These are phyloP conservation scores for Oligia fasciuncula DNA, from an alignment of 2,888 invertebrate genomes.

Conservation along the genomic window DNA sequence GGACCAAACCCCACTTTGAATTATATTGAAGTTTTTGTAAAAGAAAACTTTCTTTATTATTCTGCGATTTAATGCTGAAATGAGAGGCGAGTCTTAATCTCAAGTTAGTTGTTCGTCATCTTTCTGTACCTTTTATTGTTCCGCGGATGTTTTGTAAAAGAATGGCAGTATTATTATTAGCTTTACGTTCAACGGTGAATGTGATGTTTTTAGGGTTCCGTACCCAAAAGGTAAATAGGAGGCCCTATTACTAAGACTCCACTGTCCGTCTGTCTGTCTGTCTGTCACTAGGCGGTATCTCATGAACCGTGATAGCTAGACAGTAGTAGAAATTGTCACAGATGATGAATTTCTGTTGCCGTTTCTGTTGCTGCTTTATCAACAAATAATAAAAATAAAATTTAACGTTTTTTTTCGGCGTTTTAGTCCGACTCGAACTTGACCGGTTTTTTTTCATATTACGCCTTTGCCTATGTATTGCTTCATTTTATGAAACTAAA, in stretches of 20 bases:
- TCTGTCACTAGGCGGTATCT: too few species aligned
- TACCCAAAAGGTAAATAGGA: too few species aligned
- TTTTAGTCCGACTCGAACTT: too few species aligned
- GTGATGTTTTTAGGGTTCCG: not conserved
- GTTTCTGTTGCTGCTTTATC: too few species aligned
- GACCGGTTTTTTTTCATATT: too few species aligned
- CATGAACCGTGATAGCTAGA: too few species aligned
- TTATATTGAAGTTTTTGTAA: slow-evolving; percentile 82
- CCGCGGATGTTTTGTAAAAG: slow-evolving; percentile 25
- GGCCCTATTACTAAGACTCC: too few species aligned
- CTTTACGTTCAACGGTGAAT: slow-evolving; percentile 20
- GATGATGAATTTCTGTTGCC: too few species aligned
- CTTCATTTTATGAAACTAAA: slow-evolving; percentile 11
- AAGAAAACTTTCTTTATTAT: slow-evolving; percentile 82
- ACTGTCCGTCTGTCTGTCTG: too few species aligned
- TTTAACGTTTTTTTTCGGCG: too few species aligned
- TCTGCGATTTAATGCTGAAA: slow-evolving; percentile 74
- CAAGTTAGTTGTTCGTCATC: slow-evolving; percentile 61
- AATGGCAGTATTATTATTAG: slow-evolving; percentile 21
- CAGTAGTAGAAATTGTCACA: too few species aligned
- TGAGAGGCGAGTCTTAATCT: slow-evolving; percentile 64
- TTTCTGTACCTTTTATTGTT: slow-evolving; percentile 62
- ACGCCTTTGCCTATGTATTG: not conserved
- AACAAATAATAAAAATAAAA: too few species aligned
- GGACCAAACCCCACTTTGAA: slow-evolving; percentile 78